Evolutionary conservation across 2,888 invertebrate genomes (phyloP).

Genomic region (Siphonodentalium dalli): DNA sequence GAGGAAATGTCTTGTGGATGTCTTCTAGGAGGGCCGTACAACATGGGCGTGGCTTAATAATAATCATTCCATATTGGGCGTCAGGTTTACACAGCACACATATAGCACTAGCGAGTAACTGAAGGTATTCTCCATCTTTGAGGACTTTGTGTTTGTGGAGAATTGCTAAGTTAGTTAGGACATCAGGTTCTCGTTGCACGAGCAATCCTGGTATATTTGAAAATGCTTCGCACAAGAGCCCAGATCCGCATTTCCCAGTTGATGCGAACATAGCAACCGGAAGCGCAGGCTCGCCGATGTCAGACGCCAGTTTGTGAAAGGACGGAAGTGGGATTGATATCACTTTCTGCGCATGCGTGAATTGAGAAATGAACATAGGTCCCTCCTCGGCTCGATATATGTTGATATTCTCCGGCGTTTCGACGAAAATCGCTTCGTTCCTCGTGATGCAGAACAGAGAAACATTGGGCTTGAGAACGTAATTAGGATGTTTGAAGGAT

Average conservation of each 20-base stretch:
- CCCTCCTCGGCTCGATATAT: constrained; percentile 35
- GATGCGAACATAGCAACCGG: constrained; percentile 49
- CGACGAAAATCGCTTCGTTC: constrained; percentile 52
- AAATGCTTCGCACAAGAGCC: constrained; percentile 49
- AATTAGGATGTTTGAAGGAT: constrained; percentile 51
- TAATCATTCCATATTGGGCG: constrained; percentile 44
- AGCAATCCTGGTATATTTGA: constrained; percentile 47
- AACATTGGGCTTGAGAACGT: constrained; percentile 47
- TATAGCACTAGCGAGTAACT: constrained; percentile 46
- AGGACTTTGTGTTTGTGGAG: constrained; percentile 38
- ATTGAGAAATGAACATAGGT: constrained; percentile 46
- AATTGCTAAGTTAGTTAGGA: constrained; percentile 44
- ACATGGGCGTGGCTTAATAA: constrained; percentile 45
- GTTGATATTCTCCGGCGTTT: constrained; percentile 39
- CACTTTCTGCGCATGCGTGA: constrained; percentile 41
- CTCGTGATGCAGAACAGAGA: constrained; percentile 52
- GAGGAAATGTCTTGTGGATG: constrained; percentile 42
- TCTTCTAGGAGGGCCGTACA: constrained; percentile 46
- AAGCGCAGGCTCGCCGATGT: constrained; percentile 50
- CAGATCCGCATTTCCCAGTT: constrained; percentile 52
- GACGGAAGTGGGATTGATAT: constrained; percentile 56
- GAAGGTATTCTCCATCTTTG: constrained; percentile 45
- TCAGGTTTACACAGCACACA: constrained; percentile 53
- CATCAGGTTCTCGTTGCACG: constrained; percentile 50
- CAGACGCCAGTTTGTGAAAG: constrained; percentile 54